Evolutionary conservation across 2,888 invertebrate genomes (phyloP).

Genomic region (Helicoverpa assulta): DNA sequence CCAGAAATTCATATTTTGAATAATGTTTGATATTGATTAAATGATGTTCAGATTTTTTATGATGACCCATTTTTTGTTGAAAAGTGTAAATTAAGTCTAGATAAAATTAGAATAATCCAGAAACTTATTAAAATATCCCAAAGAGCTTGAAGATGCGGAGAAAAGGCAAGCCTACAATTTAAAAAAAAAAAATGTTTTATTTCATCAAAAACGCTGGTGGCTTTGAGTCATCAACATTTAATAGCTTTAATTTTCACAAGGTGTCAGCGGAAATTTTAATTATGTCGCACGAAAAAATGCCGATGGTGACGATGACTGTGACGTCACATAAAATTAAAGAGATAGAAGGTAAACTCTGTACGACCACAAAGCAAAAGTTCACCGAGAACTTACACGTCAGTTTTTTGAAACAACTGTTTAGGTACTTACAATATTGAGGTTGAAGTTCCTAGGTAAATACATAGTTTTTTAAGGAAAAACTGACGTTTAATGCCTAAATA

Average conservation of each 20-base stretch:
- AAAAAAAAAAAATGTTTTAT: conserved; percentile 50
- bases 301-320: conserved; percentile 69
- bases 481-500: too few species aligned
- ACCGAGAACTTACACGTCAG: too few species aligned
- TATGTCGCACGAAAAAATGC: conserved; percentile 75
- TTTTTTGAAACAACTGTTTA: too few species aligned
- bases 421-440: too few species aligned
- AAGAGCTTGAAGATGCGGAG: conserved; percentile 19
- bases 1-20: neutral
- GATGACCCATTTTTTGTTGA: too few species aligned
- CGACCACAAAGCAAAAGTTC: too few species aligned
- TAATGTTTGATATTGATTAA: too few species aligned
- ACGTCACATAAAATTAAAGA: conserved; percentile 2
- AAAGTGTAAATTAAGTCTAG: neutral
- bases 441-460: too few species aligned
- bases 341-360: conserved; percentile 29
- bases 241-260: conserved; percentile 73
- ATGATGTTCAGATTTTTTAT: too few species aligned
- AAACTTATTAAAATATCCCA: conserved; percentile 10
- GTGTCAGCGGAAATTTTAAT: conserved; percentile 83
- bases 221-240: conserved; percentile 75
- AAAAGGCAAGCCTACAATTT: conserved; percentile 19
- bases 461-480: too few species aligned
- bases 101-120: neutral
- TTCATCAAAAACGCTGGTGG: conserved; percentile 56